A percentile compares a stretch with the other conserved stretches of the same genome.
Evolutionary conservation across 2,888 invertebrate species (phyloP).

Genomic region (Cartodere bifasciata): DNA sequence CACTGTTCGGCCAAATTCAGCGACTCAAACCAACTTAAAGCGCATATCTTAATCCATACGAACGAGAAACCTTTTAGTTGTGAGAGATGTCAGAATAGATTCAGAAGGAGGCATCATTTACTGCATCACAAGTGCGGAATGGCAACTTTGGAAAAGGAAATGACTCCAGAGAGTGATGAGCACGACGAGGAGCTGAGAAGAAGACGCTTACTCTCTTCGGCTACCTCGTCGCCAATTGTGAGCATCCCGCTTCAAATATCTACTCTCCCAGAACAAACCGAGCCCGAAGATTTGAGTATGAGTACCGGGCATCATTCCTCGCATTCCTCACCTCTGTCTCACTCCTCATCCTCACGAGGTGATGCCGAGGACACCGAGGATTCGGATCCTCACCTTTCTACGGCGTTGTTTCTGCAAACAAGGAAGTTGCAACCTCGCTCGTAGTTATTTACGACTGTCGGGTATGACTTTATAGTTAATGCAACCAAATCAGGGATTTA

Average conservation of each 20-base stretch:
- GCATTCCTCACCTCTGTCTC: conserved; percentile 36
- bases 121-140: conserved; percentile 71
- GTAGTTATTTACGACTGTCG: too few relatives aligned
- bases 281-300: conserved; percentile 82
- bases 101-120: conserved; percentile 75
- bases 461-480: conserved; percentile 6
- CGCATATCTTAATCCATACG: conserved; percentile 78
- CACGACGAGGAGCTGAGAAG: conserved; percentile 27
- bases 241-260: conserved; percentile 28
- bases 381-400: conserved; percentile 42
- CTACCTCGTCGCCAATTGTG: conserved; percentile 29
- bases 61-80: conserved; percentile 84
- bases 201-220: conserved; percentile 39
- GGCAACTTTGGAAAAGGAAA: conserved; percentile 20
- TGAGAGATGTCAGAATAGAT: conserved; percentile 60
- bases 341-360: conserved; percentile 32
- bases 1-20: conserved; percentile 78
- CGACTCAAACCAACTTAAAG: conserved; percentile 85
- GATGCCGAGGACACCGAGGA: conserved; percentile 38
- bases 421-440: conserved; percentile 9
- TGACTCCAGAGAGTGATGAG: conserved; percentile 25
- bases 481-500: conserved; percentile 2
- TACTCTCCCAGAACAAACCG: conserved; percentile 71
- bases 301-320: conserved; percentile 40
- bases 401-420: conserved; percentile 38